These are phyloP conservation scores for Conus canariensis DNA, from an alignment of 2,888 invertebrate genomes.

Conservation along the genomic window DNA sequence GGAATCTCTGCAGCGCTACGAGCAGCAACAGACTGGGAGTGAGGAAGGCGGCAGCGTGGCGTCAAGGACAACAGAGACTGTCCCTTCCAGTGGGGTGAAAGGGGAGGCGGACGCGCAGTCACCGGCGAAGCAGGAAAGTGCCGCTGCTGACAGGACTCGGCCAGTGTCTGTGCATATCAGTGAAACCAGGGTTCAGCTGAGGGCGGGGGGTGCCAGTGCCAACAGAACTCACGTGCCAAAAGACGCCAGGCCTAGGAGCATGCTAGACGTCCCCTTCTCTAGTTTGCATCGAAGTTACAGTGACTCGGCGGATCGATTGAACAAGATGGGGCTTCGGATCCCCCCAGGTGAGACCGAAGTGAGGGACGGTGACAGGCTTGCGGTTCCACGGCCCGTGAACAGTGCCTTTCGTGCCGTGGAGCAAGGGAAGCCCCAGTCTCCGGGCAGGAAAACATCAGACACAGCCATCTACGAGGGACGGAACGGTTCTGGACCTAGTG, in stretches of 20 bases:
- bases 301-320: constrained; percentile 46
- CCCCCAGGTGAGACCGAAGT: not conserved
- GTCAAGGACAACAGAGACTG: not conserved
- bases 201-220: not conserved
- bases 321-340: constrained; percentile 41
- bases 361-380: not conserved
- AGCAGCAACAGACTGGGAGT: not conserved
- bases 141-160: not conserved
- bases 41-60: too few species aligned
- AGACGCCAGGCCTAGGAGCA: constrained; percentile 16
- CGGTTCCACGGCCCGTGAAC: not conserved
- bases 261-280: constrained; percentile 40
- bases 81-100: not conserved
- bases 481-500: not conserved
- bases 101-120: not conserved
- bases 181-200: not conserved
- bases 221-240: not conserved
- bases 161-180: not conserved
- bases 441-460: constrained; percentile 28
- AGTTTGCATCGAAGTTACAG: constrained; percentile 49
- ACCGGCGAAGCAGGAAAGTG: not conserved
- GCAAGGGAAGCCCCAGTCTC: not conserved
- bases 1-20: constrained; percentile 29
- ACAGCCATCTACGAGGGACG: not conserved
- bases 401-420: not conserved